Evolutionary conservation across 1,140 invertebrate species (phyloP).

Genomic region (Capitella teleta): DNA sequence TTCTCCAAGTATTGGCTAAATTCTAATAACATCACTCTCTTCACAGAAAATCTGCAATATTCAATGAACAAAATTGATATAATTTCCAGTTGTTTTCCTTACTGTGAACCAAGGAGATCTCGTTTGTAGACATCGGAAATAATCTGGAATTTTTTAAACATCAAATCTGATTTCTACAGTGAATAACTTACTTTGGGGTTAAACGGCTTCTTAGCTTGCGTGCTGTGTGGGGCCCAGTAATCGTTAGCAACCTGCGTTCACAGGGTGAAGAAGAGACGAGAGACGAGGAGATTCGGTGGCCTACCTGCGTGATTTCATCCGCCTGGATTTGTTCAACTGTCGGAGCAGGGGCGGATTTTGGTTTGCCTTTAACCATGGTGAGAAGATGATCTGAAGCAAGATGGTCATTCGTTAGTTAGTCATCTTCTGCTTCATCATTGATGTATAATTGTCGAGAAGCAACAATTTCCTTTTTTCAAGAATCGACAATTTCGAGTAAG

Average conservation of each 20-base stretch:
- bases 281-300: neutral
- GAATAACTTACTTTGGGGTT: slow-evolving; percentile 25
- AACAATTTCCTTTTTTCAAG: too few relatives aligned
- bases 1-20: slow-evolving; percentile 93
- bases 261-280: slow-evolving; percentile 9
- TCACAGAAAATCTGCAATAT: slow-evolving; percentile 58
- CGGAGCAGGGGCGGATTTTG: slow-evolving; percentile 19
- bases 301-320: slow-evolving; percentile 66
- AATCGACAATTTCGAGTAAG: too few relatives aligned
- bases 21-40: slow-evolving; percentile 87
- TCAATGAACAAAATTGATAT: neutral
- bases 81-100: neutral
- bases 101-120: neutral
- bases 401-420: too few relatives aligned
- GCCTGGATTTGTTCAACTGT: slow-evolving; percentile 75
- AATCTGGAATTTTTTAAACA: neutral
- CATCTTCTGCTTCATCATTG: too few relatives aligned
- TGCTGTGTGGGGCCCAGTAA: slow-evolving; percentile 75
- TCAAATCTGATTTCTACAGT: slow-evolving; percentile 5
- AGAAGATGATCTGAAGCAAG: too few relatives aligned
- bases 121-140: neutral
- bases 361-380: too few relatives aligned
- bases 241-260: slow-evolving; percentile 63
- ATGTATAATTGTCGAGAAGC: too few relatives aligned
- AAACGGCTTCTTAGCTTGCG: slow-evolving; percentile 27